These are phyloP conservation scores for Tetragnatha versicolor DNA, from an alignment of 1,140 invertebrate species.

Conservation along the genomic window DNA sequence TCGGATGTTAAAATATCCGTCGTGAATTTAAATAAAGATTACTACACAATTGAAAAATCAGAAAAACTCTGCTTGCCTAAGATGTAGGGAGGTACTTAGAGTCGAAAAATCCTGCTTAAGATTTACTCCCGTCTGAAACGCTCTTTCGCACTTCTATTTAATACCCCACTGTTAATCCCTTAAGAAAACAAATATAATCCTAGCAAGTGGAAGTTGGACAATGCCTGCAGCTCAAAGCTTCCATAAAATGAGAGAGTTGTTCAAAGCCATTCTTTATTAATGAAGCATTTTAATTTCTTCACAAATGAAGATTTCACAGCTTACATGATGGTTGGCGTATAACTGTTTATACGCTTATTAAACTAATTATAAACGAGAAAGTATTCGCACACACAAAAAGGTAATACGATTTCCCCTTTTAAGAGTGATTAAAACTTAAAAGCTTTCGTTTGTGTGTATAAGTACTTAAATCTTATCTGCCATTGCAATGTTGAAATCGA, in stretches of 20 bases:
- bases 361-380: too few species aligned
- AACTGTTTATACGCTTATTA: too few species aligned
- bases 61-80: constrained; percentile 7
- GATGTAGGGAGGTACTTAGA: constrained; percentile 5
- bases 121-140: constrained; percentile 11
- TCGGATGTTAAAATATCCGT: constrained; percentile 37
- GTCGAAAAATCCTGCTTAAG: constrained; percentile 37
- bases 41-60: constrained; percentile 38
- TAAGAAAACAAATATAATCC: constrained; percentile 42
- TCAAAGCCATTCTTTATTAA: too few species aligned
- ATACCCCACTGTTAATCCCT: neutral
- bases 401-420: too few species aligned
- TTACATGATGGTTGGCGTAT: too few species aligned
- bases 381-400: too few species aligned
- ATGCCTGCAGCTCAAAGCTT: neutral
- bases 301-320: too few species aligned
- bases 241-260: neutral
- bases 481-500: too few species aligned
- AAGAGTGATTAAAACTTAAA: too few species aligned
- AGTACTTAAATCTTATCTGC: too few species aligned
- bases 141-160: neutral
- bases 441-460: too few species aligned
- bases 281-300: too few species aligned
- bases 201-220: constrained; percentile 13
- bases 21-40: constrained; percentile 45